Base-by-base conservation (phyloP, 2,888 invertebrate species). In the Fragum fragum region DNA sequence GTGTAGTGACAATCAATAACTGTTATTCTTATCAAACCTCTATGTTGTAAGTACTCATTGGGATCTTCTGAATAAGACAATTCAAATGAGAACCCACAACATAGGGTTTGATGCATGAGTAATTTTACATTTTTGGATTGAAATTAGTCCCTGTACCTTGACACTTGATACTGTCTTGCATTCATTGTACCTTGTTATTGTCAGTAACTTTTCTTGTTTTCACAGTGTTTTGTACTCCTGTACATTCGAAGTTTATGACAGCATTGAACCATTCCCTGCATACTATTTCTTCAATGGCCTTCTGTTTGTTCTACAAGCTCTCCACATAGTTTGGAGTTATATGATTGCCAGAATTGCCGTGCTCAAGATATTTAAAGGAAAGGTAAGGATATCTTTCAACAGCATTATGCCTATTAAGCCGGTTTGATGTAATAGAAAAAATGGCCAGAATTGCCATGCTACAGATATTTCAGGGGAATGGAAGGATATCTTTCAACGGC, bases 291-390 rank as follows among this genome's bases (percentile, higher is more conserved):
- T 92, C 87, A 91, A 92, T 79, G 88, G 87, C 0, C 82, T 93
- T 23, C 89, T 93, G 61, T 76, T 89, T 61, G 77, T 90, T 6
- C 91, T 93, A 7, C 91, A 91, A 79, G 59, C 91, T 21, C 91
- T 94, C 0, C 93, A 93, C 73, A 76, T 92, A 39, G 88, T 93
- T 63, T 94, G 94, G 94, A 93, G 92, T 32, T 91, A 87, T 85
- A 83, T 92, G 93, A 99, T 99, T 90, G 95, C 98, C 86, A 97
- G 97, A 95, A 97, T 99, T 90, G 98, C 97, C 1, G 76, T 85
- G 18, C 77, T 77, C 73, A 90, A 89, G 53, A 53, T 89, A 18
- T 79, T 79, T 9, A 69, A 75, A 26, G 87, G 89, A 53, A 66
- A 89, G 66, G 91, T 91, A 78, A 14, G 16, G 32, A 68, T 23